These are phyloP conservation scores for Papilio polytes DNA, from an alignment of 1,140 invertebrate species.

Conservation along the genomic window DNA sequence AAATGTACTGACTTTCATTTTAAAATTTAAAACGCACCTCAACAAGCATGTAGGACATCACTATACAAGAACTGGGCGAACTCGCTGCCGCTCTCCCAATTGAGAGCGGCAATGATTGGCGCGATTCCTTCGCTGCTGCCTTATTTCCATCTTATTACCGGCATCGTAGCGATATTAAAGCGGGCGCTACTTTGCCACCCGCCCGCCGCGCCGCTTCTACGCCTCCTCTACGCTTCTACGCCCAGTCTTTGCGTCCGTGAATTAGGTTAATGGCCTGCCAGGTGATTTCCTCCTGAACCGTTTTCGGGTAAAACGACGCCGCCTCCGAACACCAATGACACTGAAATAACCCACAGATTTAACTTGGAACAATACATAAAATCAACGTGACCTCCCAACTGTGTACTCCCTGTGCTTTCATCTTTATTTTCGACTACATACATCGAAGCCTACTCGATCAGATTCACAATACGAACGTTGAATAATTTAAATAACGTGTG, in stretches of 20 bases:
- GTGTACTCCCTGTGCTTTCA: slow-evolving; percentile 45
- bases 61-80: slow-evolving; percentile 49
- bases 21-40: slow-evolving; percentile 27
- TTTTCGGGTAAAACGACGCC: slow-evolving; percentile 73
- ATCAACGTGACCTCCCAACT: slow-evolving; percentile 24
- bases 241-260: slow-evolving; percentile 81
- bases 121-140: slow-evolving; percentile 73
- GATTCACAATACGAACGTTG: slow-evolving; percentile 30
- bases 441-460: slow-evolving; percentile 21
- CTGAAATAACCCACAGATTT: slow-evolving; percentile 62
- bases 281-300: slow-evolving; percentile 81
- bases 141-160: slow-evolving; percentile 83
- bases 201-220: slow-evolving; percentile 60
- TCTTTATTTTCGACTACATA: background rate
- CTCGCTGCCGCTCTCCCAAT: too few species aligned
- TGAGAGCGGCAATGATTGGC: slow-evolving; percentile 74
- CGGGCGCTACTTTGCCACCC: slow-evolving; percentile 66
- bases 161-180: slow-evolving; percentile 79
- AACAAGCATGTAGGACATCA: slow-evolving; percentile 31
- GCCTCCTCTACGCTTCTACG: slow-evolving; percentile 53
- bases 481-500: slow-evolving; percentile 36
- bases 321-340: slow-evolving; percentile 72
- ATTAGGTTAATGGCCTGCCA: slow-evolving; percentile 83
- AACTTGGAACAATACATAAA: slow-evolving; percentile 52
- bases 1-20: background rate